phyloP scores from a whole-genome alignment of 2,888 invertebrate genomes.

The Parasteatoda lunata region DNA sequence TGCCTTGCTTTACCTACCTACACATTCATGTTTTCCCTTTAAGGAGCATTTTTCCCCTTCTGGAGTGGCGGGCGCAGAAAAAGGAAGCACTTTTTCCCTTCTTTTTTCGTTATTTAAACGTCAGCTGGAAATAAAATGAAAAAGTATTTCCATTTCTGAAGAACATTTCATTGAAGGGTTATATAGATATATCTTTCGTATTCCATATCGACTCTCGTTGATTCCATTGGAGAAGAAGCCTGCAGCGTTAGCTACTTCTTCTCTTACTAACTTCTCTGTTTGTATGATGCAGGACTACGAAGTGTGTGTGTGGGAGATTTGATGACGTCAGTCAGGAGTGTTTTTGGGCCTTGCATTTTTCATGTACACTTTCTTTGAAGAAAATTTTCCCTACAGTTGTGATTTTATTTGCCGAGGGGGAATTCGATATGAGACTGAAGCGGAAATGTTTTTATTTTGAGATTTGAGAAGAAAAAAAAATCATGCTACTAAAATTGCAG shows the following conservation, averaged over 20 bases:
- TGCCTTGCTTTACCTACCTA: background rate
- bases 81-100: slow-evolving; percentile 12
- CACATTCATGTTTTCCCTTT: background rate
- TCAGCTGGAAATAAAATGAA: slow-evolving; percentile 58
- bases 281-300: slow-evolving; percentile 13
- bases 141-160: slow-evolving; percentile 62
- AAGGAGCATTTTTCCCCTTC: background rate
- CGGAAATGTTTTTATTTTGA: too few relatives aligned
- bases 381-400: background rate
- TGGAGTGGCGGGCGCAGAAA: background rate
- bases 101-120: slow-evolving; percentile 37
- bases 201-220: background rate
- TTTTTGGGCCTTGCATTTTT: background rate
- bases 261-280: slow-evolving; percentile 24
- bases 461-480: too few relatives aligned
- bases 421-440: background rate
- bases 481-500: too few relatives aligned
- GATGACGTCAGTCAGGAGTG: slow-evolving; percentile 39
- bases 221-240: background rate
- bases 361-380: background rate
- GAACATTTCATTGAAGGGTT: slow-evolving; percentile 27
- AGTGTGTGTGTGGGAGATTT: slow-evolving; percentile 31
- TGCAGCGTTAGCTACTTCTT: slow-evolving; percentile 4
- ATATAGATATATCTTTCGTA: slow-evolving; percentile 17
- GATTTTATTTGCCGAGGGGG: background rate